Evolutionary conservation across 2,113 vertebrate species (phyloP).

Genomic region (Crotophaga sulcirostris): DNA sequence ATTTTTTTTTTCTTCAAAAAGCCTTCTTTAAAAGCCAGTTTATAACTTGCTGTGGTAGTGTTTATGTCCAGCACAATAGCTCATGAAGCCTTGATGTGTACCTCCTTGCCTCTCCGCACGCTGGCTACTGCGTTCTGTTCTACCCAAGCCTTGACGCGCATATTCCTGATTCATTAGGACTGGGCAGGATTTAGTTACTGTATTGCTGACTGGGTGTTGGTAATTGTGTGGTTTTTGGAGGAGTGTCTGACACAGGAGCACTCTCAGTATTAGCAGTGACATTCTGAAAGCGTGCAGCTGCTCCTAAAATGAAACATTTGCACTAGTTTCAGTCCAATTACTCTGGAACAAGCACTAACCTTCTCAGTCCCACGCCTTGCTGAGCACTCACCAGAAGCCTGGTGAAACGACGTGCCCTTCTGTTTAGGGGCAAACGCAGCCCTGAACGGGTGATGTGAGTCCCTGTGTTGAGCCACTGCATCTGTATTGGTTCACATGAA

Average conservation of each 20-base stretch:
- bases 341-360: background rate
- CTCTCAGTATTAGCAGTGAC: background rate
- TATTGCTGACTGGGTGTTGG: background rate
- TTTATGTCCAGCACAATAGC: background rate
- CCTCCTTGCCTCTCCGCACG: background rate
- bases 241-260: background rate
- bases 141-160: background rate
- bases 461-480: background rate
- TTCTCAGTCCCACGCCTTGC: background rate
- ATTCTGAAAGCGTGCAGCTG: background rate
- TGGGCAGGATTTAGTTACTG: background rate
- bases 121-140: background rate
- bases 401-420: background rate
- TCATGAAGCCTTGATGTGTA: background rate
- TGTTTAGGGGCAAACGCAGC: background rate
- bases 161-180: background rate
- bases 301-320: background rate
- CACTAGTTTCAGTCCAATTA: background rate
- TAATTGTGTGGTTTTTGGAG: background rate
- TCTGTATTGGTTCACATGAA: background rate
- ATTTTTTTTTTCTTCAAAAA: background rate
- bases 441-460: background rate
- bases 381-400: background rate
- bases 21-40: background rate
- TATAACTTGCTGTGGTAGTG: background rate